These are phyloP conservation scores for Fukomys damarensis DNA, from an alignment of 2,113 vertebrate genomes.

Conservation along the genomic window DNA sequence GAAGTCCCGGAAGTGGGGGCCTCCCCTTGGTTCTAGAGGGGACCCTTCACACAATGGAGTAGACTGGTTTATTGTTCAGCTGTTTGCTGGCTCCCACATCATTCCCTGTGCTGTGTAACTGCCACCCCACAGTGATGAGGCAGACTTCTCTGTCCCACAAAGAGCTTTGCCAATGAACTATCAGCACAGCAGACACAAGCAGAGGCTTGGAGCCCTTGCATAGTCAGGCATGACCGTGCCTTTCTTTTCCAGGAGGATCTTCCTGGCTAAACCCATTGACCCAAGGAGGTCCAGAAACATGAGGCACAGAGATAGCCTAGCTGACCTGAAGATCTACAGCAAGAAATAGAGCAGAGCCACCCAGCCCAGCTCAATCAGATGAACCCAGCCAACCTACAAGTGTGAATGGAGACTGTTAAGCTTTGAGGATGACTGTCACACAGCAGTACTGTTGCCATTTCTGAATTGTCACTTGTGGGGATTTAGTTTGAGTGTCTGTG, in stretches of 20 bases:
- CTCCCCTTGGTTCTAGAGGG: accelerated
- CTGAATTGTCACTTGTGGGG: background rate
- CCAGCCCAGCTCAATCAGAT: background rate
- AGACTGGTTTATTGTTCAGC: background rate
- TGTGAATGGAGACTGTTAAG: background rate
- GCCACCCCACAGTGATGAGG: accelerated
- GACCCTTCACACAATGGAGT: background rate
- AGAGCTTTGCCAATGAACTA: background rate
- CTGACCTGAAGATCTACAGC: background rate
- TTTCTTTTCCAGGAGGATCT: background rate
- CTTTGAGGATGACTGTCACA: background rate
- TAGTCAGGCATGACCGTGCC: too few species aligned
- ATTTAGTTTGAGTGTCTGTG: background rate
- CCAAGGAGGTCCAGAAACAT: background rate
- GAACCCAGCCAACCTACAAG: background rate
- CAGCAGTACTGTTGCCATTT: background rate
- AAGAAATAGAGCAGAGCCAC: background rate
- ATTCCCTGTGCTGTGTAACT: too few species aligned
- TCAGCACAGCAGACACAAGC: background rate
- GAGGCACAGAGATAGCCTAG: background rate
- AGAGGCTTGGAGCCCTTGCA: background rate
- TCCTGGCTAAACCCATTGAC: background rate
- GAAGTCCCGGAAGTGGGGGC: background rate
- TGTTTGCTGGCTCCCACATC: background rate
- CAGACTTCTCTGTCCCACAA: too few species aligned